Conservation (phyloP, 1,140 invertebrate genomes). For the Drosophila cardini region DNA sequence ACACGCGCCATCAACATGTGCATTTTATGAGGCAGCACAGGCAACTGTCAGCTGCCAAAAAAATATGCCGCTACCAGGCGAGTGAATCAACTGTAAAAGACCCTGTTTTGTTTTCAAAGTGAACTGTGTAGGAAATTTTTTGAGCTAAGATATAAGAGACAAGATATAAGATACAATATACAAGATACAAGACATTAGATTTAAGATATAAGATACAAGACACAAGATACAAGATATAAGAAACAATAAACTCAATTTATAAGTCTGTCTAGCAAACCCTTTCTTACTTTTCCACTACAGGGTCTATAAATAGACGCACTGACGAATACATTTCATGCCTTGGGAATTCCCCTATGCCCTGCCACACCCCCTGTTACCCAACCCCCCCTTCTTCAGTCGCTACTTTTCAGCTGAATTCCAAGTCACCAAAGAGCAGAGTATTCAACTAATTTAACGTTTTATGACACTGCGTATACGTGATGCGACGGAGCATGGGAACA, state of each 20-base stretch:
- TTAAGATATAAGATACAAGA: no score
- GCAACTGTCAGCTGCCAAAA: conserved; percentile 43
- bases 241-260: no score
- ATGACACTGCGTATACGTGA: conserved; percentile 75
- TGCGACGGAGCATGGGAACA: conserved; percentile 61
- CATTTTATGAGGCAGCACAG: conserved; percentile 66
- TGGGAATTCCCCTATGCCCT: conserved; percentile 54
- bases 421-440: conserved; percentile 39
- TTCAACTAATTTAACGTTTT: conserved; percentile 80
- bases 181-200: no score
- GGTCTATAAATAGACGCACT: conserved; percentile 26
- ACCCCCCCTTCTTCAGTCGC: not conserved
- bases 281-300: no score
- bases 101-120: no score
- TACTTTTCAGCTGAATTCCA: conserved; percentile 7
- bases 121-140: no score
- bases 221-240: no score
- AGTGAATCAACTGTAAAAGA: no score
- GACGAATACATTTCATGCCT: conserved; percentile 60
- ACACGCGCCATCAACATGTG: conserved; percentile 79
- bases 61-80: not conserved
- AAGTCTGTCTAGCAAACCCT: no score
- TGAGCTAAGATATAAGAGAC: no score
- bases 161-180: no score
- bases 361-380: not conserved